Base-by-base conservation (phyloP, 2,113 vertebrate genomes). In the Cygnus atratus region DNA sequence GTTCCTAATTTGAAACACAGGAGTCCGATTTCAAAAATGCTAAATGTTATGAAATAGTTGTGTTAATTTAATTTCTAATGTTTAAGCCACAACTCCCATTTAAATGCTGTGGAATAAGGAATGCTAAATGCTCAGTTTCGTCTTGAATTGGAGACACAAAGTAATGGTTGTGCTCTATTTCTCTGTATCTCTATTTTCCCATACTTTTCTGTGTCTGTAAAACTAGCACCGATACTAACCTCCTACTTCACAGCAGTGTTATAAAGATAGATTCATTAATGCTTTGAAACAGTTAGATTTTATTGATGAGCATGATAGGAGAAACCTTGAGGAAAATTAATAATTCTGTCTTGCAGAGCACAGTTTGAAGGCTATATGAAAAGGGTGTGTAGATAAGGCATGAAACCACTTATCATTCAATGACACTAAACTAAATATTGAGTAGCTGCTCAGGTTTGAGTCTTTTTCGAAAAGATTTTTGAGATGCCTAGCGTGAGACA, bases 241-340 rank as follows among this genome's bases (percentile, higher is more conserved):
- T 28, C 17, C 24, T 81, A 8, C 65, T 86, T 96, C 73, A 59
- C 84, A 92, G 61, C 50, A 67, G 52, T 92, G 28, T 91, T 85
- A 65, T 52, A 87, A 91, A 91, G 63, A 71, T 78, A 82, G 74
- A 93, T 87, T 95, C 91, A 94, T 93, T 95, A 93, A 43, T 4
- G 48, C 74, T 90, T 91, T 11, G 11, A 72, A 93, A 79, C 78
- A 57, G 76, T 72, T 71, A 82, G 72, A 41, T 92, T n/a, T 91
- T 94, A 95, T 94, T 93, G 92, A 96, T 96, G 44, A 65, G 17
- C 52, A 37, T 78, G 92, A 78, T 84, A 55, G 70, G 75, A 78
- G 74, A 91, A 93, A 84, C 73, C 77, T 91, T 89, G 84, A 93
- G 33, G 70, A 96, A 95, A 92, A 95, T 94, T 81, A 89, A 68